phyloP scores from a whole-genome alignment of 1,140 invertebrate genomes.

The Nephotettix cincticeps region DNA sequence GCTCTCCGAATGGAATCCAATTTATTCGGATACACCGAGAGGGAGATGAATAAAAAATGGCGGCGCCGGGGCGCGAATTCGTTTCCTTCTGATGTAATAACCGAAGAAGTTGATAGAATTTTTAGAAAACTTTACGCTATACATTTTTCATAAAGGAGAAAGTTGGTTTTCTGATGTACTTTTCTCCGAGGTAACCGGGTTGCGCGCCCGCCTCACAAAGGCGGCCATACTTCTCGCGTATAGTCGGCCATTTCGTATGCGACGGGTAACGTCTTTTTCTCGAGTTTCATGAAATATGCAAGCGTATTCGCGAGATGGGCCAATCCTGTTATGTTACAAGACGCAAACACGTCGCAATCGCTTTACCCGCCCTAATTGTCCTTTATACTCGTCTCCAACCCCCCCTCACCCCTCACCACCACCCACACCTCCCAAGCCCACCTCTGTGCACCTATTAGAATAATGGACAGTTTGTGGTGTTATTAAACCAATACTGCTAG shows the following conservation, averaged over 20 bases:
- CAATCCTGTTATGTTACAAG: conserved; percentile 4
- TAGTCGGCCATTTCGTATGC: conserved; percentile 22
- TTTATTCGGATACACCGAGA: conserved; percentile 36
- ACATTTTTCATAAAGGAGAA: conserved; percentile 39
- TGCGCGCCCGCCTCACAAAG: conserved; percentile 23
- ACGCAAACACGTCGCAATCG: conserved; percentile 20
- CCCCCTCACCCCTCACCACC: neutral
- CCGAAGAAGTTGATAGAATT: conserved; percentile 39
- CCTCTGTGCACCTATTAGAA: no score
- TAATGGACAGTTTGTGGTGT: no score
- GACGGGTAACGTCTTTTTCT: conserved; percentile 27
- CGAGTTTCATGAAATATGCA: conserved; percentile 29
- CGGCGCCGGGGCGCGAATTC: conserved; percentile 31
- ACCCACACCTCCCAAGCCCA: neutral
- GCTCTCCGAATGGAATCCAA: conserved; percentile 39
- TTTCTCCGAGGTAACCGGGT: conserved; percentile 28
- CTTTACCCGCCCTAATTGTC: conserved; percentile 16
- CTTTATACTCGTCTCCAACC: neutral
- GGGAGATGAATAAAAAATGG: conserved; percentile 28
- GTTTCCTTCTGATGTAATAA: conserved; percentile 39
- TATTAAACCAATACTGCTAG: no score
- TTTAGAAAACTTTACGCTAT: conserved; percentile 40
- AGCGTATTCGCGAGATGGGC: conserved; percentile 21
- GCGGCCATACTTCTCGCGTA: conserved; percentile 14
- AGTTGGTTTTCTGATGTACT: conserved; percentile 33